These are phyloP conservation scores for Venustaconcha ellipsiformis DNA, from an alignment of 1,140 invertebrate genomes.

Conservation along the genomic window DNA sequence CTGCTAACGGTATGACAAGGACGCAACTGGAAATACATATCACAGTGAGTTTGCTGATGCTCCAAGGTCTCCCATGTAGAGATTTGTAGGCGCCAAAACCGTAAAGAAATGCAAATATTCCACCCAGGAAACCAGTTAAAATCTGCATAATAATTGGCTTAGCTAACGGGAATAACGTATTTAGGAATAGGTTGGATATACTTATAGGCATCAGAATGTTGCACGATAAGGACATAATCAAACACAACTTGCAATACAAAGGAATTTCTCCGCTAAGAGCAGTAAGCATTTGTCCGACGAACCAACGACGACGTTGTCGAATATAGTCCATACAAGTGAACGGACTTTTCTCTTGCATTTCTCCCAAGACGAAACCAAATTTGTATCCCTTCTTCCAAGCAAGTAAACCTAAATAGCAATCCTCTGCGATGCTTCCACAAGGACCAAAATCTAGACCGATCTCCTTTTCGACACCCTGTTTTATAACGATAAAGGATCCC, in stretches of 20 bases:
- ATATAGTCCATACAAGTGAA: constrained; percentile 94
- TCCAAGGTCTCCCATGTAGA: constrained; percentile 90
- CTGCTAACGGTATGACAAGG: constrained; percentile 17
- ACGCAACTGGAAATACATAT: constrained; percentile 59
- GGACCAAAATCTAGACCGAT: constrained; percentile 95
- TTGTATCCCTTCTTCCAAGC: constrained; percentile 73
- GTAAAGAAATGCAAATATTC: constrained; percentile 94
- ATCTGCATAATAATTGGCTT: constrained; percentile 82
- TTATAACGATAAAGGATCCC: constrained; percentile 69
- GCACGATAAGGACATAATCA: constrained; percentile 91
- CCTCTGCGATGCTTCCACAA: constrained; percentile 94
- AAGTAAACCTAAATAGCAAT: constrained; percentile 95
- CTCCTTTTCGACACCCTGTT: constrained; percentile 86
- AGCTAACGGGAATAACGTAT: constrained; percentile 86
- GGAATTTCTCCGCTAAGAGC: constrained; percentile 91
- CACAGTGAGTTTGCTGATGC: constrained; percentile 76
- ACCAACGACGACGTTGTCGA: constrained; percentile 94
- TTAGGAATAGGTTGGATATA: constrained; percentile 89
- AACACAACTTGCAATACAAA: constrained; percentile 82
- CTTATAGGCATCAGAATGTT: constrained; percentile 95
- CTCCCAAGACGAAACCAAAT: constrained; percentile 70
- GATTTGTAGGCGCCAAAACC: constrained; percentile 95
- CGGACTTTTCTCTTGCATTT: constrained; percentile 97
- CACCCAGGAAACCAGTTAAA: constrained; percentile 88
- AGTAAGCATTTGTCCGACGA: constrained; percentile 93